Base-by-base conservation (phyloP, 2,113 vertebrate genomes). In the Symphodus melops region DNA sequence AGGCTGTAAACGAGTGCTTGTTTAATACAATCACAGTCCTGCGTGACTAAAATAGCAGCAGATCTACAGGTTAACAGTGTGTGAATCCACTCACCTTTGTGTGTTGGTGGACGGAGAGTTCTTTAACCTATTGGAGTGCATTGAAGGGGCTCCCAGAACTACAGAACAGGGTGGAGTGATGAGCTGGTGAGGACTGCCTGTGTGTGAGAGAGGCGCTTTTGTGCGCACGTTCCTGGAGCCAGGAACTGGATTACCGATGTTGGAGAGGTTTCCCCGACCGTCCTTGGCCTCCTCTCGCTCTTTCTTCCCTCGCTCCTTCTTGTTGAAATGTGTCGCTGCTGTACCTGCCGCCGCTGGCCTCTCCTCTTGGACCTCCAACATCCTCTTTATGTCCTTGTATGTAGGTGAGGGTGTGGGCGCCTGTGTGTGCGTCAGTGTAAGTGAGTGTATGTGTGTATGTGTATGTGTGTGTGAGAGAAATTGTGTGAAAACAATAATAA, bases 321-420 rank as follows among this genome's bases (percentile, higher is more conserved):
- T 93, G 78, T 67, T 90, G 79, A 93, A 93, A 78, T 93, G 92
- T 88, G 92, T 92, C 52, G 89, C 83, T 86, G 92, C 90, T 90
- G 92, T 89, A 86, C 92, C 92, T 88, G 91, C 91, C 90, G 90
- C 91, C 87, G 92, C 89, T 89, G 92, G 90, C 88, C 92, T 92
- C 82, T 93, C 92, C 91, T 93, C 92, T 88, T 93, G 92, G 88
- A 93, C 92, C 89, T 93, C 92, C 92, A 93, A 91, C 92, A 93
- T 93, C 86, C 83, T 92, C 88, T 84, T 86, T 86, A 85, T 72
- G 83, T 89, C 89, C 88, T 89, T 83, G 84, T 86, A 51, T 89
- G 86, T 83, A 84, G 61, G 81, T 7, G 69, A 58, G 52, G 74
- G 75, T 67, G 62, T 28, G 70, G 25, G 59, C 28, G 41, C 6